Conservation (phyloP, 2,113 vertebrate genomes). For the Prunella fulvescens region DNA sequence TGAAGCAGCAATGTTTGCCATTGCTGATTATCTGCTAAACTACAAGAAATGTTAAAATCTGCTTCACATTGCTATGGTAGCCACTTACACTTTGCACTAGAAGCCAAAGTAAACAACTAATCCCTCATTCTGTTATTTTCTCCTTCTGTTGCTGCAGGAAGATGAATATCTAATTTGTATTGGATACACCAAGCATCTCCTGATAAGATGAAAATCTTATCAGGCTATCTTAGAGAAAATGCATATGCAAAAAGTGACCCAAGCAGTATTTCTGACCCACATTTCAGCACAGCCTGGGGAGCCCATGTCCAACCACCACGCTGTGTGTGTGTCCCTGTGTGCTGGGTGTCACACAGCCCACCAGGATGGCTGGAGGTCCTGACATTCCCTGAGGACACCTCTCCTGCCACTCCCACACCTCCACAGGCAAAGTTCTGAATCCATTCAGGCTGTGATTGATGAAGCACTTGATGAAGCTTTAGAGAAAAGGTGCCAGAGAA, state of each 20-base stretch:
- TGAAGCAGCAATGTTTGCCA: not conserved
- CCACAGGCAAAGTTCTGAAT: not conserved
- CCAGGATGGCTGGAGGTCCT: fast-evolving
- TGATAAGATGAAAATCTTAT: not conserved
- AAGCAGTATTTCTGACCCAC: not conserved
- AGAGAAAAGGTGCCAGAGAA: not conserved
- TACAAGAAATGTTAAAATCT: not conserved
- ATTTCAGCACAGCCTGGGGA: not conserved
- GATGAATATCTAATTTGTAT: not conserved
- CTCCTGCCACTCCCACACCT: not conserved
- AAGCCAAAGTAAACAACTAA: not conserved
- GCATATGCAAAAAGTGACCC: not conserved
- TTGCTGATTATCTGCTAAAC: not conserved
- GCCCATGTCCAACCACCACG: fast-evolving
- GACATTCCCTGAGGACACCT: fast-evolving
- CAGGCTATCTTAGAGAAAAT: not conserved
- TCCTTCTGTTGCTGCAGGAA: not conserved
- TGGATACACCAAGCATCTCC: not conserved
- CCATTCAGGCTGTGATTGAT: not conserved
- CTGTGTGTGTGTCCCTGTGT: not conserved
- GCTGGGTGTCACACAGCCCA: not conserved
- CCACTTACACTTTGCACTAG: not conserved
- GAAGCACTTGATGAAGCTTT: not conserved
- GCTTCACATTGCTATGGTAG: not conserved
- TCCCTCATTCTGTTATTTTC: not conserved